These are phyloP conservation scores for Apis florea DNA, from an alignment of 1,140 invertebrate genomes.

Conservation along the genomic window DNA sequence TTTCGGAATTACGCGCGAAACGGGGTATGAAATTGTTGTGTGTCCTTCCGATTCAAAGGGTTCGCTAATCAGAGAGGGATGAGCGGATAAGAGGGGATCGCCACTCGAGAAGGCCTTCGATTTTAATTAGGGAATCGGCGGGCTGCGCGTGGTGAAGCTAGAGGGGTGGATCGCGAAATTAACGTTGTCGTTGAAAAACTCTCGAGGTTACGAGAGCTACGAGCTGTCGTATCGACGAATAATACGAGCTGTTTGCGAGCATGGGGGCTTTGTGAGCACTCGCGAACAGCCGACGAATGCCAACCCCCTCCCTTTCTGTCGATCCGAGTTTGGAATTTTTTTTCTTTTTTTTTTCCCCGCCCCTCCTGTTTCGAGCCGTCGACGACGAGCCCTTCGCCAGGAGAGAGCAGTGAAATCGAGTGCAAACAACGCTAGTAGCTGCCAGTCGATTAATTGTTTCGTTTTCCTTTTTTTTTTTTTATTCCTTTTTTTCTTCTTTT, in stretches of 20 bases:
- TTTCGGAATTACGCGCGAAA: background rate
- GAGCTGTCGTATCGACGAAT: conserved; percentile 35
- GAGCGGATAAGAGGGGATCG: too few relatives aligned
- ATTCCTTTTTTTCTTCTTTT: too few relatives aligned
- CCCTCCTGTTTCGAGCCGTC: background rate
- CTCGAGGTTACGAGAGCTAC: conserved; percentile 37
- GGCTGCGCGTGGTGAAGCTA: background rate
- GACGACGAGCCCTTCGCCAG: conserved; percentile 22
- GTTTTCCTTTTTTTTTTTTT: background rate
- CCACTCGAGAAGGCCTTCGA: conserved; percentile 15
- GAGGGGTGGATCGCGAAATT: conserved; percentile 4
- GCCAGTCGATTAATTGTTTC: conserved; percentile 27
- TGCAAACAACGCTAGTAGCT: conserved; percentile 31
- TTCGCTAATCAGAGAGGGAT: conserved; percentile 14
- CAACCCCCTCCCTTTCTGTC: background rate
- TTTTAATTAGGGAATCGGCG: conserved; percentile 42
- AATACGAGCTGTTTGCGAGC: conserved; percentile 26
- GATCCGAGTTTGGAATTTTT: conserved; percentile 29
- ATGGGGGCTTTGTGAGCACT: conserved; percentile 13
- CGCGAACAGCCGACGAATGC: conserved; percentile 33
- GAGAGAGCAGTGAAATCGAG: conserved; percentile 28
- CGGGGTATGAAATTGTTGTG: conserved; percentile 12
- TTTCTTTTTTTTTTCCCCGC: background rate
- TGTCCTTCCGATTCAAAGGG: conserved; percentile 29
- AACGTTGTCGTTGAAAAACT: conserved; percentile 41